These are phyloP conservation scores for Drosophila bipectinata DNA, from an alignment of 1,140 invertebrate species.

Conservation along the genomic window DNA sequence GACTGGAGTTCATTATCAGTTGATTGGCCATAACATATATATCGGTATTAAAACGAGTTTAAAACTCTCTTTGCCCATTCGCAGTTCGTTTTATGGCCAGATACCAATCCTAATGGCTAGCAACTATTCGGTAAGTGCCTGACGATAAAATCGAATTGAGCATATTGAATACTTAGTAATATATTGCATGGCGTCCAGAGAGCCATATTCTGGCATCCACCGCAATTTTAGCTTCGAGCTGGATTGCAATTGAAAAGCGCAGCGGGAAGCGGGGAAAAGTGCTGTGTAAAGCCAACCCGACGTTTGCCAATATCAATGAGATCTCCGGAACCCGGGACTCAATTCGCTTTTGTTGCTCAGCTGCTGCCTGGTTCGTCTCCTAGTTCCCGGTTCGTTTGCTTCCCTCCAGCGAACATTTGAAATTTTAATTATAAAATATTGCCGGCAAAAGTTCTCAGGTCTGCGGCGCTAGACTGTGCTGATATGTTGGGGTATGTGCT, in stretches of 20 bases:
- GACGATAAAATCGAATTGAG: slow-evolving; percentile 46
- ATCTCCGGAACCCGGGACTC: slow-evolving; percentile 31
- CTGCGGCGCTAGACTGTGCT: slow-evolving; percentile 33
- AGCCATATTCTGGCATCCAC: slow-evolving; percentile 17
- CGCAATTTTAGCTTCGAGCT: slow-evolving; percentile 1
- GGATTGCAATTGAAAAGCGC: slow-evolving; percentile 37
- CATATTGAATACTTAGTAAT: slow-evolving; percentile 59
- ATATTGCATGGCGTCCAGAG: slow-evolving; percentile 14
- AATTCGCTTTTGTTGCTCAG: slow-evolving; percentile 51
- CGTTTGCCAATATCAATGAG: slow-evolving; percentile 55
- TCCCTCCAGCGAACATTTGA: slow-evolving; percentile 44
- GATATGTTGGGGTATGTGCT: slow-evolving; percentile 34
- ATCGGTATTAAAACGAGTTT: not conserved
- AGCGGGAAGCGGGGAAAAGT: slow-evolving; percentile 5
- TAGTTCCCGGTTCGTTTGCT: not conserved
- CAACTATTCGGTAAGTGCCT: slow-evolving; percentile 52
- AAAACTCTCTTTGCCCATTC: slow-evolving; percentile 1
- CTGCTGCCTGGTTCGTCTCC: slow-evolving; percentile 12
- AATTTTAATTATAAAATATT: slow-evolving; percentile 70
- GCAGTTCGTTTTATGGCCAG: slow-evolving; percentile 28
- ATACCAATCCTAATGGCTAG: slow-evolving; percentile 37
- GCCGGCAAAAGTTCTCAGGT: slow-evolving; percentile 50
- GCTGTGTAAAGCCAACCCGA: slow-evolving; percentile 5
- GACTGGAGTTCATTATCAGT: slow-evolving; percentile 53
- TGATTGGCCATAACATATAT: slow-evolving; percentile 29